Conservation (phyloP, 2,113 vertebrate species). For the Eudyptes chrysolophus region DNA sequence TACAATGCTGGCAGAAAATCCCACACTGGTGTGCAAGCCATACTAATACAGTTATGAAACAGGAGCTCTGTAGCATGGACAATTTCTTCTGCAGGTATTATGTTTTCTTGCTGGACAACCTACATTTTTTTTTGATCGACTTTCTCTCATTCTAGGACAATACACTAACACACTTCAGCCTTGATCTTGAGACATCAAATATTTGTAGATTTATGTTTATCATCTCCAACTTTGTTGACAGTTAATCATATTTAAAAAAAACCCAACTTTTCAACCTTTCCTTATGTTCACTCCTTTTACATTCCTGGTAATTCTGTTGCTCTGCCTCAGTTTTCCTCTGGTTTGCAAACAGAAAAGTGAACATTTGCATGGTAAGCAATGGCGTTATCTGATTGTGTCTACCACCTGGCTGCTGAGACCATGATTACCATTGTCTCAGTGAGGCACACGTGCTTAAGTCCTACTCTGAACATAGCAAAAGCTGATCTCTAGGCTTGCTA, state of each 20-base stretch:
- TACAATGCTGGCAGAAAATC: neutral
- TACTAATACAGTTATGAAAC: neutral
- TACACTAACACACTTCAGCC: neutral
- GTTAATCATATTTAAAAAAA: neutral
- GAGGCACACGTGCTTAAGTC: neutral
- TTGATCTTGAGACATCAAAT: neutral
- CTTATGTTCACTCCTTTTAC: neutral
- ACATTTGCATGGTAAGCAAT: neutral
- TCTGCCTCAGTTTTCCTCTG: neutral
- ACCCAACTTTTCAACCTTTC: neutral
- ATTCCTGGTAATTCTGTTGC: neutral
- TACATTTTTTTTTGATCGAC: neutral
- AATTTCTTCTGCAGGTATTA: neutral
- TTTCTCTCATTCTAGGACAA: neutral
- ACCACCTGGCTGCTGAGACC: neutral
- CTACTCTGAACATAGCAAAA: neutral
- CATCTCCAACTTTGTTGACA: neutral
- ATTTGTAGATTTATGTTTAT: neutral
- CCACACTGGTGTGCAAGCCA: neutral
- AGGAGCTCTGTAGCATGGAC: neutral
- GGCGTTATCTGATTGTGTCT: neutral
- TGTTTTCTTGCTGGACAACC: neutral
- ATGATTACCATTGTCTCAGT: neutral
- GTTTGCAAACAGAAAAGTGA: neutral
- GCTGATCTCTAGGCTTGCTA: neutral